These are phyloP conservation scores for Sebastes hubbsi DNA, from an alignment of 2,797 vertebrate genomes.

Conservation along the genomic window DNA sequence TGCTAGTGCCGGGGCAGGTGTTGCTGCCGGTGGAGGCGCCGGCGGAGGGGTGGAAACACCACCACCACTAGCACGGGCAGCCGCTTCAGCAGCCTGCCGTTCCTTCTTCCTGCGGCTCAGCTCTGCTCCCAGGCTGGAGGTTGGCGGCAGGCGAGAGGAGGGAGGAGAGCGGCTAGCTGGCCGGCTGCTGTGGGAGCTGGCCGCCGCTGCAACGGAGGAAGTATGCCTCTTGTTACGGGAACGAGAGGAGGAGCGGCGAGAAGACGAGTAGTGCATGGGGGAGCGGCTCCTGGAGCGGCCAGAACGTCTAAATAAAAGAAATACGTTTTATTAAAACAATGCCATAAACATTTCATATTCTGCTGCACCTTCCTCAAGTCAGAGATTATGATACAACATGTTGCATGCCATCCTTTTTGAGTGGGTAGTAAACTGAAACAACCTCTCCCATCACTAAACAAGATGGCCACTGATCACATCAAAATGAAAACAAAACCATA, in stretches of 20 bases:
- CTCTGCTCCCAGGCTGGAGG: conserved; percentile 96
- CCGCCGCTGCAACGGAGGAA: conserved; percentile 72
- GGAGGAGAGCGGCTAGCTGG: conserved; percentile 93
- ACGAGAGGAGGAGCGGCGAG: conserved; percentile 85
- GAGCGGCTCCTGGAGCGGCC: conserved; percentile 94
- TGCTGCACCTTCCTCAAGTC: neutral
- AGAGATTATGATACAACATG: neutral
- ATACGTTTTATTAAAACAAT: neutral
- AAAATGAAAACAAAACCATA: neutral
- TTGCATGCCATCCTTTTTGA: neutral
- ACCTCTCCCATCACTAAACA: neutral
- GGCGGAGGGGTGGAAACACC: conserved; percentile 66
- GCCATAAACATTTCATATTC: neutral
- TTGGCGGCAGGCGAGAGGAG: conserved; percentile 88
- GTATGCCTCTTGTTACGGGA: conserved; percentile 92
- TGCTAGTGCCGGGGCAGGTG: conserved; percentile 42
- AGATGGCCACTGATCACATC: neutral
- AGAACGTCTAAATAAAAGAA: conserved; percentile 84
- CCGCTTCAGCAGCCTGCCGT: conserved; percentile 89
- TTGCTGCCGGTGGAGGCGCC: conserved; percentile 18
- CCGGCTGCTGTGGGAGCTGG: conserved; percentile 86
- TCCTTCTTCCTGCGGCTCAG: conserved; percentile 96
- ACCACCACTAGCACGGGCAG: conserved; percentile 80
- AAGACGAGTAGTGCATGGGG: conserved; percentile 86
- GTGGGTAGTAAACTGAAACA: neutral